Percentiles rank a stretch among this genome's conserved stretches.
These are phyloP conservation scores for Papilio aristodemus DNA, from an alignment of 1,140 invertebrate genomes.

Conservation along the genomic window DNA sequence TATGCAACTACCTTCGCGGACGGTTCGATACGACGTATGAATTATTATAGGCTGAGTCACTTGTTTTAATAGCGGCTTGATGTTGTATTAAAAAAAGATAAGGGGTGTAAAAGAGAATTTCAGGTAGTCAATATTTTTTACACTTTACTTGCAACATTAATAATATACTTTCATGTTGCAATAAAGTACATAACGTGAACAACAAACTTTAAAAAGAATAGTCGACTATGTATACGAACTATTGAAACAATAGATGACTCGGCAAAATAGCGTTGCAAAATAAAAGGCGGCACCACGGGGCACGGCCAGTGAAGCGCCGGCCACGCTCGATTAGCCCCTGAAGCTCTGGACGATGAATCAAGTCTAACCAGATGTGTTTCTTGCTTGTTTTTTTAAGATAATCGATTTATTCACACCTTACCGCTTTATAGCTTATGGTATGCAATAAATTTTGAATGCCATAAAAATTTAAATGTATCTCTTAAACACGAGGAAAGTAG, in stretches of 20 bases:
- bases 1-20: constrained; percentile 40
- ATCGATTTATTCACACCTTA: constrained; percentile 23
- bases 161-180: neutral
- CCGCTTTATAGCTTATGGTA: constrained; percentile 7
- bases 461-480: neutral
- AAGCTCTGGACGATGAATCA: constrained; percentile 39
- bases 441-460: constrained; percentile 5
- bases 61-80: constrained; percentile 38
- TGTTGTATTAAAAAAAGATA: neutral
- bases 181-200: neutral
- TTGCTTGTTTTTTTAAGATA: constrained; percentile 22
- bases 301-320: constrained; percentile 24
- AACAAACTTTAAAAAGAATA: neutral
- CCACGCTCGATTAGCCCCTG: constrained; percentile 50
- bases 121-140: neutral
- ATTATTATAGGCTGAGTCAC: constrained; percentile 37
- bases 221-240: neutral
- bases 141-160: neutral
- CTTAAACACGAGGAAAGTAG: neutral
- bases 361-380: constrained; percentile 9
- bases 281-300: constrained; percentile 42
- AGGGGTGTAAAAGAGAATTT: neutral
- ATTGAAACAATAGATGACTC: constrained; percentile 27
- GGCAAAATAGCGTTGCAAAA: constrained; percentile 42
- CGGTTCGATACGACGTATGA: constrained; percentile 34